Evolutionary conservation across 2,797 vertebrate genomes (phyloP).

Genomic region (Eospalax fontanierii): DNA sequence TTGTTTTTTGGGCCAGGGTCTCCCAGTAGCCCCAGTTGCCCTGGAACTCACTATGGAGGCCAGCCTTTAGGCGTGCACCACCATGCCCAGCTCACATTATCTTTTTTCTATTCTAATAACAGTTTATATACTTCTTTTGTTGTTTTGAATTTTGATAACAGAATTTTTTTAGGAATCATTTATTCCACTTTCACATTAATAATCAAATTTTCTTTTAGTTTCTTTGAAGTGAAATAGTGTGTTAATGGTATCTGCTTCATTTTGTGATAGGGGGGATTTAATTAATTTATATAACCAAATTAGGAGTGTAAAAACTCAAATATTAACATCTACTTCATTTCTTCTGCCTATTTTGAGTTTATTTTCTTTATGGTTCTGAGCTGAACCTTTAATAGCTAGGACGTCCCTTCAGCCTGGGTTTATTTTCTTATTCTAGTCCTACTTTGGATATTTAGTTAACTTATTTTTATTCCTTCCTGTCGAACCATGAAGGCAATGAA

Average conservation of each 20-base stretch:
- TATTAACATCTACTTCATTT: conserved; percentile 23
- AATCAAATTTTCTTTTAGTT: neutral
- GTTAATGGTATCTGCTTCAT: neutral
- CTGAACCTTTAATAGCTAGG: too few relatives aligned
- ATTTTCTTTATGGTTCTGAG: conserved; percentile 33
- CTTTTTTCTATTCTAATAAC: neutral
- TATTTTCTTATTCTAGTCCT: conserved; percentile 63
- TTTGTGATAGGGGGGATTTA: neutral
- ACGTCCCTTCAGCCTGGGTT: neutral
- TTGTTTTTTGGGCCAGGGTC: too few relatives aligned
- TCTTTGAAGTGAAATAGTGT: conserved; percentile 29
- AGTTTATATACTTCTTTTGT: neutral
- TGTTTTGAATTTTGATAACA: conserved; percentile 39
- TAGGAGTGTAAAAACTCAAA: conserved; percentile 18
- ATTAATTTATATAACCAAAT: neutral
- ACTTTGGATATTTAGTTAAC: conserved; percentile 63
- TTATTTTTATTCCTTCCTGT: conserved; percentile 72
- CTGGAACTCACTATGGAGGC: too few relatives aligned
- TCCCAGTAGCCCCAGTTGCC: too few relatives aligned
- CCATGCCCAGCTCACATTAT: too few relatives aligned
- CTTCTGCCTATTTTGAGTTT: conserved; percentile 23
- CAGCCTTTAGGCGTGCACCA: too few relatives aligned
- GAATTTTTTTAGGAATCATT: conserved; percentile 15
- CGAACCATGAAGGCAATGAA: conserved; percentile 55
- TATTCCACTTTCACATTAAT: neutral